A percentile compares a stretch with the other conserved stretches of the same genome.
These are phyloP conservation scores for Eueremaeus valkanovi DNA, from an alignment of 2,888 invertebrate genomes.

Conservation along the genomic window DNA sequence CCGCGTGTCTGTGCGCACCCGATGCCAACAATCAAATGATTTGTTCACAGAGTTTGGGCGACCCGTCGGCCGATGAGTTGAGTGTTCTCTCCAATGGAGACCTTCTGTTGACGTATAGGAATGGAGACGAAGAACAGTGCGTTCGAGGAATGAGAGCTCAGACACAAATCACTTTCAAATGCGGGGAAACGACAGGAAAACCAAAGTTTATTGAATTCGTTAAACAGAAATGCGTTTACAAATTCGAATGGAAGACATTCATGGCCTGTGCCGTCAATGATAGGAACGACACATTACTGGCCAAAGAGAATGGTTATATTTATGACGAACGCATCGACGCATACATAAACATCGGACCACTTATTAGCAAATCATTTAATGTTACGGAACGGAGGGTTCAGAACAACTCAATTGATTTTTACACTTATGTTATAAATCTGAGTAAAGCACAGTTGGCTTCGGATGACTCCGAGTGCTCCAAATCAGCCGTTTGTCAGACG, in stretches of 20 bases:
- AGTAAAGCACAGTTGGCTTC: slow-evolving; percentile 19
- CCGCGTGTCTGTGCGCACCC: slow-evolving; percentile 3
- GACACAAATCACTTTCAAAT: slow-evolving; percentile 39
- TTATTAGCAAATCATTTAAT: slow-evolving; percentile 39
- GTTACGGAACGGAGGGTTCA: slow-evolving; percentile 20
- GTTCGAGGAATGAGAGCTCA: neutral
- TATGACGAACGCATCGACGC: neutral
- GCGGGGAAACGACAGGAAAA: slow-evolving; percentile 12
- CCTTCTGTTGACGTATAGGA: slow-evolving; percentile 34
- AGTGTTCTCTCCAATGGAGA: neutral
- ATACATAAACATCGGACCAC: slow-evolving; percentile 7
- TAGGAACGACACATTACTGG: neutral
- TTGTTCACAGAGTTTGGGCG: slow-evolving; percentile 31
- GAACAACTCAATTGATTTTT: slow-evolving; percentile 39
- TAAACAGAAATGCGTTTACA: slow-evolving; percentile 42
- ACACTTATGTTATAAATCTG: slow-evolving; percentile 44
- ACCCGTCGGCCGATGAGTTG: slow-evolving; percentile 33
- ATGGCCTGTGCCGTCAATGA: slow-evolving; percentile 43
- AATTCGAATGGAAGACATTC: slow-evolving; percentile 46
- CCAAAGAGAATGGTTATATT: neutral
- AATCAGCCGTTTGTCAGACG: slow-evolving; percentile 46
- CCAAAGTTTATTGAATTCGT: slow-evolving; percentile 40
- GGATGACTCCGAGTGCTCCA: slow-evolving; percentile 39
- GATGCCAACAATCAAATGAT: neutral
- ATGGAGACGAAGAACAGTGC: neutral